Evolutionary conservation across 2,797 vertebrate species (phyloP).

Genomic region (Xyrichtys novacula): DNA sequence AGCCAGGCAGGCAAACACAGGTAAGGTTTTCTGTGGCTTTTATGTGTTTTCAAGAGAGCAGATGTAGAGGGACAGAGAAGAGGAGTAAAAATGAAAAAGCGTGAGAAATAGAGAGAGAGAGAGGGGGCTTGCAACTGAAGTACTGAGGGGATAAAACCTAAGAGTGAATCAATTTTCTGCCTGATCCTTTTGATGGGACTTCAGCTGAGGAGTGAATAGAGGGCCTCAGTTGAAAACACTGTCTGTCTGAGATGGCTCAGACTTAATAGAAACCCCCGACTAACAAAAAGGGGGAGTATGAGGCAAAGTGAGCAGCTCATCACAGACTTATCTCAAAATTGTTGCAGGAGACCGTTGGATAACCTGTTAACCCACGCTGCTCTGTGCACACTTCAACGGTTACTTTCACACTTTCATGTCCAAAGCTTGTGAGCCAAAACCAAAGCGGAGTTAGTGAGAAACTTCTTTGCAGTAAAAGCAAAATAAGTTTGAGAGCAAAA

Average conservation of each 20-base stretch:
- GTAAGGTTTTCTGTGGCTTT: conserved; percentile 36
- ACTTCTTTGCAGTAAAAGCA: conserved; percentile 14
- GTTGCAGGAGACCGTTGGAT: conserved; percentile 22
- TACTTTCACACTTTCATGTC: background rate
- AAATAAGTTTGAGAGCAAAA: background rate
- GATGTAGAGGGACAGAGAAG: conserved; percentile 8
- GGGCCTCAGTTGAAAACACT: conserved; percentile 41
- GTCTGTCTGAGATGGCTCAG: conserved; percentile 51
- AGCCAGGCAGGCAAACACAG: conserved; percentile 46
- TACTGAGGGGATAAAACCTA: conserved; percentile 56
- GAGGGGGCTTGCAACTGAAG: conserved; percentile 52
- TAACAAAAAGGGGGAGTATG: conserved; percentile 51
- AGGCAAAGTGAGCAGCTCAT: conserved; percentile 52
- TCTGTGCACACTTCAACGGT: background rate
- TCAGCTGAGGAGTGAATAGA: conserved; percentile 43
- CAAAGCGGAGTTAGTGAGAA: conserved; percentile 41
- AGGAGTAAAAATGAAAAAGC: background rate
- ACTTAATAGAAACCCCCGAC: conserved; percentile 40
- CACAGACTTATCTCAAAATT: conserved; percentile 47
- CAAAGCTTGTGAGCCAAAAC: conserved; percentile 28
- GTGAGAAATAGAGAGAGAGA: background rate
- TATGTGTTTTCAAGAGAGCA: conserved; percentile 19
- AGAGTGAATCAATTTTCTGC: conserved; percentile 62
- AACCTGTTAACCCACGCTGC: conserved; percentile 25
- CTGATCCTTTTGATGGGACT: conserved; percentile 64